Evolutionary conservation across 2,113 vertebrate genomes (phyloP).

Genomic region (Pteronura brasiliensis): DNA sequence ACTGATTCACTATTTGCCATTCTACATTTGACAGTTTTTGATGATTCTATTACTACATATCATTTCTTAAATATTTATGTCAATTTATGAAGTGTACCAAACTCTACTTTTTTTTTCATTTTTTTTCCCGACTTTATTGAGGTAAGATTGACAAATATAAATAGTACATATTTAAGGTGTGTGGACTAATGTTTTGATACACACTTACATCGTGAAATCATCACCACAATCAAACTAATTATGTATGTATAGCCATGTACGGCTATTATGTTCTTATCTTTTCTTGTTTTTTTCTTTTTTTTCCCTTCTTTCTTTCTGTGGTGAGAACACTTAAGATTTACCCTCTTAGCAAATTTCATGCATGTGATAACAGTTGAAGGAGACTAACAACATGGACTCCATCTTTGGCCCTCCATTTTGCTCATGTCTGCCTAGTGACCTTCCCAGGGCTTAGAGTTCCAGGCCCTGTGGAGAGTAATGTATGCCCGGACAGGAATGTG

Average conservation of each 20-base stretch:
- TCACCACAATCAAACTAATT: neutral
- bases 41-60: neutral
- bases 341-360: neutral
- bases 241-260: too few relatives aligned
- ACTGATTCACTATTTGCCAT: neutral
- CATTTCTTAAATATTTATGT: neutral
- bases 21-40: neutral
- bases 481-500: neutral
- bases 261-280: neutral
- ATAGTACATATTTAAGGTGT: neutral
- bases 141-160: neutral
- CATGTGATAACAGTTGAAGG: neutral
- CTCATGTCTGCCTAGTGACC: too few relatives aligned
- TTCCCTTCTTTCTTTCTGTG: neutral
- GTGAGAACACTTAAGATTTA: neutral
- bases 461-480: neutral
- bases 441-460: neutral
- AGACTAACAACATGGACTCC: neutral
- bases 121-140: neutral
- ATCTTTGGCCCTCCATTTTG: neutral
- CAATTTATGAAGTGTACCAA: neutral
- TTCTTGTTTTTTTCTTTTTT: neutral
- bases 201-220: neutral
- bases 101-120: neutral
- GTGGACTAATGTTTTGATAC: neutral